Evolutionary conservation across 2,888 invertebrate genomes (phyloP).

Genomic region (Reticulitermes lucifugus): DNA sequence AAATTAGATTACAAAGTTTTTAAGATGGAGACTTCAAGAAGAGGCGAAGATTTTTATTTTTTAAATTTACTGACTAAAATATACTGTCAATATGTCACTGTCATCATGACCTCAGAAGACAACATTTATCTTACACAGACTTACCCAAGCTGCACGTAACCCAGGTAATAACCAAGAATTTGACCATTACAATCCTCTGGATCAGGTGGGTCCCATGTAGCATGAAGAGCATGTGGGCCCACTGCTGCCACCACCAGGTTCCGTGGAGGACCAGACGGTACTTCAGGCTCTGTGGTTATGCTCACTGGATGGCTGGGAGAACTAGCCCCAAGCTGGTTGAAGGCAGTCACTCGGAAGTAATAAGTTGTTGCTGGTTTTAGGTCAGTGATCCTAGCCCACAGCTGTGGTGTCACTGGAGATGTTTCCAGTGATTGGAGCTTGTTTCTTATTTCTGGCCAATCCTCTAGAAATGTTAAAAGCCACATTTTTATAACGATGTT

Average conservation of each 20-base stretch:
- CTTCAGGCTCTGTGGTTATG: constrained; percentile 61
- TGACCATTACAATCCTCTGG: constrained; percentile 56
- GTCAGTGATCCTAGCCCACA: constrained; percentile 54
- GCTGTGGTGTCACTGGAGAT: constrained; percentile 25
- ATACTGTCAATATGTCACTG: neutral
- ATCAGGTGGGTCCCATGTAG: constrained; percentile 58
- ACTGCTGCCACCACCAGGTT: constrained; percentile 55
- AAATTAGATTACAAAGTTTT: too few relatives aligned
- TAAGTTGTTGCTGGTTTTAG: constrained; percentile 62
- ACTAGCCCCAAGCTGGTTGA: constrained; percentile 62
- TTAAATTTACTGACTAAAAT: too few relatives aligned
- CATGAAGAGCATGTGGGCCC: constrained; percentile 55
- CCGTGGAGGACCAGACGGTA: constrained; percentile 69
- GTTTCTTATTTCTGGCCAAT: constrained; percentile 33
- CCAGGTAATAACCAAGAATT: constrained; percentile 58
- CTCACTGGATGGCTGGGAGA: constrained; percentile 56
- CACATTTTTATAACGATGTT: too few relatives aligned
- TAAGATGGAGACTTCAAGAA: neutral
- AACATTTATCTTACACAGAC: constrained; percentile 55
- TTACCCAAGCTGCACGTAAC: constrained; percentile 68
- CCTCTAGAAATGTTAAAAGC: neutral
- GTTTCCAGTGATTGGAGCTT: neutral
- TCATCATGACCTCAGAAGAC: too few relatives aligned
- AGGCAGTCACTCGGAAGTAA: constrained; percentile 62
- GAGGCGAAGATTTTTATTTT: too few relatives aligned